Percentiles rank a stretch among this genome's conserved stretches.
These are phyloP conservation scores for Notospermus geniculatus DNA, from an alignment of 1,140 invertebrate genomes.

Conservation along the genomic window DNA sequence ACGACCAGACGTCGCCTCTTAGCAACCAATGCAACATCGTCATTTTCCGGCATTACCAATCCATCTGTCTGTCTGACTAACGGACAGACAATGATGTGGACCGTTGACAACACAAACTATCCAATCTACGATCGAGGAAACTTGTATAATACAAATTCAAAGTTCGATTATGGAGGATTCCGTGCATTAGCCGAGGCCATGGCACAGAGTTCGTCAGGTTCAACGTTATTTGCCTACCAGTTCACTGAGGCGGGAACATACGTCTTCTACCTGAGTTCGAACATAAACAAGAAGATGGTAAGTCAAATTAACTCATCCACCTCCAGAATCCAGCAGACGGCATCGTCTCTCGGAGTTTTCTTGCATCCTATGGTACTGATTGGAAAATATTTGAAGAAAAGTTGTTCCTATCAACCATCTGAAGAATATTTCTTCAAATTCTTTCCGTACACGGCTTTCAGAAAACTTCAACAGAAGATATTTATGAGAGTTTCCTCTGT, in stretches of 20 bases:
- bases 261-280: constrained; percentile 45
- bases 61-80: constrained; percentile 41
- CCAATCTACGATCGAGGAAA: constrained; percentile 53
- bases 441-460: no score
- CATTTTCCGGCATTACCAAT: constrained; percentile 40
- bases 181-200: constrained; percentile 37
- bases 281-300: constrained; percentile 50
- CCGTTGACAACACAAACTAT: constrained; percentile 40
- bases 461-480: not conserved
- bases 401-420: no score
- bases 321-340: no score
- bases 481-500: not conserved
- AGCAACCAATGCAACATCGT: constrained; percentile 25
- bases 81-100: constrained; percentile 42
- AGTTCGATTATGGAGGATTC: constrained; percentile 53
- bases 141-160: constrained; percentile 47
- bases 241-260: constrained; percentile 48
- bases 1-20: constrained; percentile 34
- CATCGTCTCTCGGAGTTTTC: no score
- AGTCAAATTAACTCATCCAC: constrained; percentile 15
- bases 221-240: constrained; percentile 47
- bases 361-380: no score
- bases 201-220: constrained; percentile 32
- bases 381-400: no score
- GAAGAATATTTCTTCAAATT: no score